Base-by-base conservation (phyloP, 1,140 invertebrate genomes). In the Pseudomyrmex cubaensis region DNA sequence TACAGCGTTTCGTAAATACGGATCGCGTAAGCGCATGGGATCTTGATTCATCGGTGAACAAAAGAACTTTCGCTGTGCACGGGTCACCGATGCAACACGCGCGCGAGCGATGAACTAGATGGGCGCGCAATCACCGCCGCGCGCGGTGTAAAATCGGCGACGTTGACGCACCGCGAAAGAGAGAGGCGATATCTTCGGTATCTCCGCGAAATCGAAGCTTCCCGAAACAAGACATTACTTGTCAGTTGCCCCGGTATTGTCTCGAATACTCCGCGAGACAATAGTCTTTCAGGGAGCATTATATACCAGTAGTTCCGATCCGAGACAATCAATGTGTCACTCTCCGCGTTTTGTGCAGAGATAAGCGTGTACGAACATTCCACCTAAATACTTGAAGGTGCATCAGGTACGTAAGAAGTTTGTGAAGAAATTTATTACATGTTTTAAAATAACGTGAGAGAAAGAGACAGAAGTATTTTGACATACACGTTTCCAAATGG, bases 1-100 rank as follows among this genome's bases (percentile, higher is more conserved):
- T 35, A 7, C 35, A 7, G 85, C 84, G 86, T 92, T 92, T 92
- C 87, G 91, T 82, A 91, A 92, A 91, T 62, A 62, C 84, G 76
- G 72, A 87, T 89, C 88, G 84, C 86, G 85, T 84, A 85, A 92
- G 87, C 89, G 75, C 84, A 90, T 87, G 89, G 77, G 54, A 84
- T 64, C 63, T 77, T 57, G 59, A 67, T 88, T 88, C 72, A 75
- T 66, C 73, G 78, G 64, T 69, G 61, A 85, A 88, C 87, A 88
- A 88, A 88, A 87, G 87, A 87, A 88, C 85, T 88, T 88, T 88
- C 86, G 76, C 87, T 52, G 48, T 52, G 76, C 85, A 70, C 59
- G 13, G 85, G 75, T 87, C 82, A 85, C 63, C 59, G 74, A 70
- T 86, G 86, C 73, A 70, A 54, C 25, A 83, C 64, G 80, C 63